phyloP scores from a whole-genome alignment of 2,797 vertebrate genomes.

The Discoglossus pictus region DNA sequence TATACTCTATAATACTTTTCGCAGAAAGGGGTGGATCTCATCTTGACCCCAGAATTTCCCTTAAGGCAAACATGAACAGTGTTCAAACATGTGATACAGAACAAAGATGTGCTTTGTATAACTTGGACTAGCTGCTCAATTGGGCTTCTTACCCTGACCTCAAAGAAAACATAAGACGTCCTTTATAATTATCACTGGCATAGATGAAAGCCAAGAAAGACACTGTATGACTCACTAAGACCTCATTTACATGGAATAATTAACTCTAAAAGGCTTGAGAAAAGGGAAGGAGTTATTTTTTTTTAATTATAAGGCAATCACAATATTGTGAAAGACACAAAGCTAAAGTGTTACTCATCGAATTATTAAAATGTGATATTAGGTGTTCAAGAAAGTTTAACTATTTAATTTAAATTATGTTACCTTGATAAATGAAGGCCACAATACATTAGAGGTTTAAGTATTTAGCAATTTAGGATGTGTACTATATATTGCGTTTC shows the following conservation, averaged over 20 bases:
- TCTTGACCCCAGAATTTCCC: slow-evolving; percentile 56
- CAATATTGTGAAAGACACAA: slow-evolving; percentile 52
- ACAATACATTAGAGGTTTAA: no score
- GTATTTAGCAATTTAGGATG: no score
- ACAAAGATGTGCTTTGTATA: slow-evolving; percentile 66
- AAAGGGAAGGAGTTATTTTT: slow-evolving; percentile 53
- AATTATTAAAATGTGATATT: neutral
- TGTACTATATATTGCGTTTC: no score
- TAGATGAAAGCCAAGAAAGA: slow-evolving; percentile 65
- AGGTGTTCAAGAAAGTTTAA: no score
- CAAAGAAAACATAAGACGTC: slow-evolving; percentile 59
- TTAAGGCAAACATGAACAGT: slow-evolving; percentile 59
- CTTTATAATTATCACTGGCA: slow-evolving; percentile 65
- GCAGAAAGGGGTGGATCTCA: slow-evolving; percentile 53
- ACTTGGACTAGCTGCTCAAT: slow-evolving; percentile 8
- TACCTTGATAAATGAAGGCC: no score
- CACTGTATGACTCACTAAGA: slow-evolving; percentile 60
- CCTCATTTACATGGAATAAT: slow-evolving; percentile 68
- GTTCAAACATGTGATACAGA: slow-evolving; percentile 58
- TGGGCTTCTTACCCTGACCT: slow-evolving; percentile 32
- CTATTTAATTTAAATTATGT: no score
- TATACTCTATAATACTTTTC: neutral
- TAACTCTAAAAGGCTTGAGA: slow-evolving; percentile 59
- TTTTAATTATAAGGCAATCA: slow-evolving; percentile 64
- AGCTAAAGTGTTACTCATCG: slow-evolving; percentile 40